Evolutionary conservation across 2,797 vertebrate species (phyloP), one percentile per base, ranked within the genome.

Genomic region (Erethizon dorsatum): DNA sequence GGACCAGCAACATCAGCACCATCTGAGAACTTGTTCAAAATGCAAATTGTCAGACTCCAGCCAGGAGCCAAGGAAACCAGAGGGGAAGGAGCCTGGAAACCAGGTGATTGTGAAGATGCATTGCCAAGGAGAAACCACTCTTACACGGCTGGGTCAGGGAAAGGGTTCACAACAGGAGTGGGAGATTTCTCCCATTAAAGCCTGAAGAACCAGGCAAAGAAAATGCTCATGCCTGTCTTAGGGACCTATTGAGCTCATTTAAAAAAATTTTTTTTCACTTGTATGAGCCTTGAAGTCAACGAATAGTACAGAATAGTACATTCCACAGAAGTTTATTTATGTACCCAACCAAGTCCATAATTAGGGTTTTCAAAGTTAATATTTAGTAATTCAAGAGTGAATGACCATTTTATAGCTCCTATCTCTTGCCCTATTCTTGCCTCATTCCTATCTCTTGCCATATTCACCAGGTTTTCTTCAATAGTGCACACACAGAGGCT

Each of bases 311-410:
- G 50, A 67, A 28, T 13, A 28, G 56, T 13, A 2, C 50, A 75
- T 89, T 96, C 50, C 59, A 83, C 14, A 95, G 61, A 91, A 92
- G 93, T 93, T 45, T 67, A 73, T 24, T 80, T 90, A 47, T 2
- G 7, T 31, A 47, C 20, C 83, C 22, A 67, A 83, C 33, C 82
- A 88, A 85, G 47, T 5, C 47, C 78, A 79, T 37, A 47, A 10
- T 83, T 79, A 78, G 31, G 24, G 47, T 88, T 90, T 95, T 78
- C 56, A 80, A 61, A 57, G 7, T 84, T 94, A 83, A 92, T 80
- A 37, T 75, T 89, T 89, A 86, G 79, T 24, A 33, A 80, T 71
- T 96, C 41, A 94, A 91, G 67, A 80, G 47, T n/a, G 67, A 96
- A 15, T 69, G 56, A 75, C 7, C 31, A 45, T 47, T 90, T 95